These are phyloP conservation scores for Potorous gilbertii DNA, from an alignment of 2,797 vertebrate genomes.

Conservation along the genomic window DNA sequence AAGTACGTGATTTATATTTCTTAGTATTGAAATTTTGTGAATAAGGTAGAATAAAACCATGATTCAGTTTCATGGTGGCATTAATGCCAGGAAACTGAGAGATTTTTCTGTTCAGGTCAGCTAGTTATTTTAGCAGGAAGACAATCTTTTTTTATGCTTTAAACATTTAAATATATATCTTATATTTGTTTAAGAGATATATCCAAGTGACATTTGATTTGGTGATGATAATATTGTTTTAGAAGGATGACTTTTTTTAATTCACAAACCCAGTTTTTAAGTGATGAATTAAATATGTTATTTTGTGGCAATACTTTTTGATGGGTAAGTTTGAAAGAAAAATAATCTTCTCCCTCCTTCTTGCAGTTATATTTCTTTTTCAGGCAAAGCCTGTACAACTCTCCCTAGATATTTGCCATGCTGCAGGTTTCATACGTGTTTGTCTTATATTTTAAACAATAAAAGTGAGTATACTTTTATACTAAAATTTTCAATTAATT, in stretches of 20 bases:
- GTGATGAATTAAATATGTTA: conserved; percentile 23
- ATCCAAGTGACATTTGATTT: not conserved
- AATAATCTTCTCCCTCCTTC: not conserved
- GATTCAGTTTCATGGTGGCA: conserved; percentile 11
- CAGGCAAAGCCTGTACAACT: conserved; percentile 4
- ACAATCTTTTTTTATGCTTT: conserved; percentile 7
- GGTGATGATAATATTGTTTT: not conserved
- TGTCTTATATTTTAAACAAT: not conserved
- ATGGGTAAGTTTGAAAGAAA: not conserved
- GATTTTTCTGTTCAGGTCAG: conserved; percentile 30
- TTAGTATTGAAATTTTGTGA: conserved; percentile 40
- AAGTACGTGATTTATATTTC: conserved; percentile 6
- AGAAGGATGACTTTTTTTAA: not conserved
- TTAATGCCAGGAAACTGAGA: conserved; percentile 38
- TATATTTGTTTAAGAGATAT: not conserved
- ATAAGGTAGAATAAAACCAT: conserved; percentile 2
- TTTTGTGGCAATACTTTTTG: not conserved
- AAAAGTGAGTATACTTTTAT: not conserved
- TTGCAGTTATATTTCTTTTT: conserved; percentile 3
- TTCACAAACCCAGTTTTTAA: conserved; percentile 23
- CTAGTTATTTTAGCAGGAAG: conserved; percentile 6
- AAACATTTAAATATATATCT: not conserved
- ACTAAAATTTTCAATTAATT: conserved; percentile 17
- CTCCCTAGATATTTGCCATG: not conserved
- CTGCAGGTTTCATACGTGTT: not conserved